phyloP scores from a whole-genome alignment of 2,797 vertebrate species.

The Lutjanus campechanus region DNA sequence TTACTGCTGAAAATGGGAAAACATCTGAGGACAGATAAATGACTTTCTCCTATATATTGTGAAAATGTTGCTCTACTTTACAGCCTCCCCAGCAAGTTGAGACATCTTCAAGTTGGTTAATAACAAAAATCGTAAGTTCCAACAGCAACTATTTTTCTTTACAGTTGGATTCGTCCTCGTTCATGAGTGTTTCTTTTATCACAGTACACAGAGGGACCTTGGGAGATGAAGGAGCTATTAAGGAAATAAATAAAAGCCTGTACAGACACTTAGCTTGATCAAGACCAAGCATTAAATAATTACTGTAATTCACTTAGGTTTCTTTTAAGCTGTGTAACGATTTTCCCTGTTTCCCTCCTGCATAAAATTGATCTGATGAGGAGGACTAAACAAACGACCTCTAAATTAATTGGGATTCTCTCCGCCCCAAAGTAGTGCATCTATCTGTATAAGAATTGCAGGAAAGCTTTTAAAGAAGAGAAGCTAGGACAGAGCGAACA shows the following conservation, averaged over 20 bases:
- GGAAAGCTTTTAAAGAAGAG: slow-evolving; percentile 68
- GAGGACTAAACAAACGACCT: slow-evolving; percentile 81
- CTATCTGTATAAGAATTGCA: slow-evolving; percentile 59
- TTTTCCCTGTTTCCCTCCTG: slow-evolving; percentile 77
- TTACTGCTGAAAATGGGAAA: slow-evolving; percentile 38
- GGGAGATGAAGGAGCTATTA: slow-evolving; percentile 78
- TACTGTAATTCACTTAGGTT: slow-evolving; percentile 84
- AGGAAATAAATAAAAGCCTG: slow-evolving; percentile 79
- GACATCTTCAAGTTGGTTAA: slow-evolving; percentile 23
- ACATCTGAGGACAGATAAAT: slow-evolving; percentile 12
- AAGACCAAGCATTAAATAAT: slow-evolving; percentile 85
- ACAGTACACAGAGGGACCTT: slow-evolving; percentile 66
- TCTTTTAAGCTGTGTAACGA: slow-evolving; percentile 81
- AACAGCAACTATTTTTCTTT: slow-evolving; percentile 21
- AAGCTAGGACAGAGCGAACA: slow-evolving; percentile 43
- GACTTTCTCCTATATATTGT: neutral
- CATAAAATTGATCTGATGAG: slow-evolving; percentile 80
- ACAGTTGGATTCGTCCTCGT: slow-evolving; percentile 43
- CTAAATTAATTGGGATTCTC: slow-evolving; percentile 82
- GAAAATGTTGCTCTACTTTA: slow-evolving; percentile 35
- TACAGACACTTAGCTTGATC: slow-evolving; percentile 82
- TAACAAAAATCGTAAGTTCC: slow-evolving; percentile 1
- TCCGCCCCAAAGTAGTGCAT: slow-evolving; percentile 62
- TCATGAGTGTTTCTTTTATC: slow-evolving; percentile 74
- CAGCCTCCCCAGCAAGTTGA: neutral